Evolutionary conservation across 2,888 invertebrate genomes (phyloP), one percentile per base, ranked within the genome.

Genomic region (Pristionchus exspectatus): DNA sequence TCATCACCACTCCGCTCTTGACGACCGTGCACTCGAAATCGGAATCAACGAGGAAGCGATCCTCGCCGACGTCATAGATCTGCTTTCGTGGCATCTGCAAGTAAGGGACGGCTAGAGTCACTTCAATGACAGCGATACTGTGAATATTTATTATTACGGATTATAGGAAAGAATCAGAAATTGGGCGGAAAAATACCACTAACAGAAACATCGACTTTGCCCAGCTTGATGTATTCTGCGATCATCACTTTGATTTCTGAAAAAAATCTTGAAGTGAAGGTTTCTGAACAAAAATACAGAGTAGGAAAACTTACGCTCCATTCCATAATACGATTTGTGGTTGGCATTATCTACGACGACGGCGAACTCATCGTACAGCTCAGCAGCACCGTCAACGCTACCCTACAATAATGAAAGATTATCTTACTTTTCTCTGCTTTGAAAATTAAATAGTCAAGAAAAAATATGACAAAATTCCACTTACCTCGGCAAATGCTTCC

Each of bases 11-110:
- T 81, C 50, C 81, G 9, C 81, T 81, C 2, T 44, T 54, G 50
- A 81, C 50, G 54, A 81, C 14, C n/a, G 27, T 81, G 14, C 24
- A 50, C 50, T 81, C 81, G n/a, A 77, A 44, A 30, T 77, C 77
- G 33, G 77, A 21, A 12, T 44, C 44, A 24, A 9, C 44, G 10
- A 33, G 33, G 44, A 77, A 77, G 3, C 77, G 44, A n/a, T 77
- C n/a, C 1, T 30, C 10, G 21, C 44, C 77, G 44, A 77, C 44
- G n/a, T 38, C 77, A n/a, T 21, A 30, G 77, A 77, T 77, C 24
- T 66, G 27, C 66, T 66, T 27, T 1, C 66, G 27, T 1, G 27
- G 27, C 66, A 27, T n/a, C 66, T 27, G 27, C 1, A 27, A 3
- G 9, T 59, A 4, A 59, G 59, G 59, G 24, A 12, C 18, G 3